Percentiles rank a stretch among this genome's conserved stretches.
These are phyloP conservation scores for Lindbergichthys nudifrons DNA, from an alignment of 2,797 vertebrate species.

Conservation along the genomic window DNA sequence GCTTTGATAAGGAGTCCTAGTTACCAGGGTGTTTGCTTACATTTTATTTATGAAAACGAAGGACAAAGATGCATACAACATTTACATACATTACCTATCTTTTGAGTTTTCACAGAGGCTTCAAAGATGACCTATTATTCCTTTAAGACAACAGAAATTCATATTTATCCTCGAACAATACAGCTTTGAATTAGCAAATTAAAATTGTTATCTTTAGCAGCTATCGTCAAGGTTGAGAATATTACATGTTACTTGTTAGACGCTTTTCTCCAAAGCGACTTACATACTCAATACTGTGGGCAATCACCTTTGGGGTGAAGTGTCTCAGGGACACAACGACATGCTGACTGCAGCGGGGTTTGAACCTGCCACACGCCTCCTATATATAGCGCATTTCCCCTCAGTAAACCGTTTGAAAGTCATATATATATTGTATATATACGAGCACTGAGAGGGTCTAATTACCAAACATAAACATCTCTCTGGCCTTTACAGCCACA, in stretches of 20 bases:
- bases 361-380: no score
- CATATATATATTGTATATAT: background rate
- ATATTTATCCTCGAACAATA: background rate
- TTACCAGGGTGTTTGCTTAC: slow-evolving; percentile 67
- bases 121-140: background rate
- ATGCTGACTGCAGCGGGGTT: no score
- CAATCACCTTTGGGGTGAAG: no score
- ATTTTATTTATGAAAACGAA: slow-evolving; percentile 42
- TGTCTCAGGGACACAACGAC: no score
- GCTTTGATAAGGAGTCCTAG: slow-evolving; percentile 75
- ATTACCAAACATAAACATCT: slow-evolving; percentile 37
- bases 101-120: background rate
- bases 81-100: slow-evolving; percentile 17
- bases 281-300: no score
- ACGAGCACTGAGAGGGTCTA: slow-evolving; percentile 12
- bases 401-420: no score
- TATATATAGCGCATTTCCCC: background rate
- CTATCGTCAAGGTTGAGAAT: background rate
- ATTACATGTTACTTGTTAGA: no score
- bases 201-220: background rate
- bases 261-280: no score
- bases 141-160: background rate
- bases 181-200: background rate
- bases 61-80: slow-evolving; percentile 23
- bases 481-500: slow-evolving; percentile 30